Conservation (phyloP, 2,113 vertebrate species). For the Phrynosoma platyrhinos region DNA sequence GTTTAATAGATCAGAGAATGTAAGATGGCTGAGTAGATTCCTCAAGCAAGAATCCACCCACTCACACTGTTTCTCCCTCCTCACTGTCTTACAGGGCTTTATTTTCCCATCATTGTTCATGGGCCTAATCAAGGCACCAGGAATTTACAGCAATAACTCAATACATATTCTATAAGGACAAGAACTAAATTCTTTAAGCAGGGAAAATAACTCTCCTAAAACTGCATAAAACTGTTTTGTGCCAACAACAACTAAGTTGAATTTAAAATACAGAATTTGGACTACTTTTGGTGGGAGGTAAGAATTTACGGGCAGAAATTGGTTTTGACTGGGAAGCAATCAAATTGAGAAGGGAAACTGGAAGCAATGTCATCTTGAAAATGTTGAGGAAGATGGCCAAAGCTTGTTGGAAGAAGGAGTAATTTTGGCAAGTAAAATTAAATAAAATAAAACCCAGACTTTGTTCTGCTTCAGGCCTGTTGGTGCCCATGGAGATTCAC, state of each 20-base stretch:
- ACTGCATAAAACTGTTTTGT: background rate
- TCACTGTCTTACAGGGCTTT: background rate
- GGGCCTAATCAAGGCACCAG: slow-evolving; percentile 19
- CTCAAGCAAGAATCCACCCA: slow-evolving; percentile 30
- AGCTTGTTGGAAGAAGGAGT: background rate
- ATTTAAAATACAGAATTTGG: background rate
- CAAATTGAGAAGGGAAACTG: background rate
- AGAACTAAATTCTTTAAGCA: slow-evolving; percentile 1
- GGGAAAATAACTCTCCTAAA: too few species aligned
- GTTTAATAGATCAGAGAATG: background rate
- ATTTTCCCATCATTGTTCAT: slow-evolving; percentile 11
- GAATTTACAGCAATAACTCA: slow-evolving; percentile 8
- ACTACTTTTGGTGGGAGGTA: background rate
- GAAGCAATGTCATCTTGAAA: background rate
- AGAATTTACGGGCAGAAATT: background rate
- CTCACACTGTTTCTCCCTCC: slow-evolving; percentile 4
- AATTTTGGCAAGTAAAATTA: background rate
- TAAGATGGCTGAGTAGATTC: slow-evolving; percentile 42
- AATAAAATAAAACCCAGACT: background rate
- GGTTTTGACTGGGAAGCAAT: background rate
- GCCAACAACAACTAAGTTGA: background rate
- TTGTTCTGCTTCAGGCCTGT: background rate
- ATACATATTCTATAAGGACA: slow-evolving; percentile 15
- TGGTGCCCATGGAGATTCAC: background rate
- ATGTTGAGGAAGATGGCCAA: background rate